Evolutionary conservation across 2,888 invertebrate species (phyloP), one percentile per base, ranked within the genome.

Genomic region (Tethea ocularis): DNA sequence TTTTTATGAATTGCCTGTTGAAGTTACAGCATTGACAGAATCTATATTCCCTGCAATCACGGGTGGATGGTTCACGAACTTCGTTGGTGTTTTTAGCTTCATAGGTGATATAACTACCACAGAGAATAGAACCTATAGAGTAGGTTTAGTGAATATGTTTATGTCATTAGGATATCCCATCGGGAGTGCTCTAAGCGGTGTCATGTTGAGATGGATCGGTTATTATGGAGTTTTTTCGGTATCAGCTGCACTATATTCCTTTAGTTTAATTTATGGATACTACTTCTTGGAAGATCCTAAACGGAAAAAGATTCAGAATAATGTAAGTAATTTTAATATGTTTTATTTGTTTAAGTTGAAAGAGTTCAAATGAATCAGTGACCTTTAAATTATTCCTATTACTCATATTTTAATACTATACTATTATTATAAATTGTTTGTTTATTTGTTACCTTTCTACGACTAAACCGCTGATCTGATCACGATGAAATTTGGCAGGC

Each of bases 81-180:
- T 97, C 73, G 96, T 97, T 94, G 97, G 97, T 15, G 95, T 97
- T 57, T 97, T 98, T 87, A 97, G 97, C 85, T 98, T 97, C 82
- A 96, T 98, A 56, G 96, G 96, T 46, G 97, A 98, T 77, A 96
- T 97, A 15, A 97, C 98, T 1, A 95, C 96, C 0, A 94, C 95
- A 57, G 96, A 97, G 79, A 96, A 96, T 57, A 94, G 98, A 69
- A 98, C 98, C 0, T 92, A 97, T 22, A 93, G 98, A 70, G 96
- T 98, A 46, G 97, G 97, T 7, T 95, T 98, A 58, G 96, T 97
- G 57, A 98, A 98, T 84, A 95, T 98, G 22, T 97, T 97, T 84
- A 96, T 97, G 79, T 97, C 97, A 0, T 89, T 98, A 22, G 97
- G 98, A 0, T 96, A 97, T 56, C 97, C 98, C 0, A 94, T 98